Conservation (phyloP, 2,113 vertebrate genomes). For the Catharus fuscescens region DNA sequence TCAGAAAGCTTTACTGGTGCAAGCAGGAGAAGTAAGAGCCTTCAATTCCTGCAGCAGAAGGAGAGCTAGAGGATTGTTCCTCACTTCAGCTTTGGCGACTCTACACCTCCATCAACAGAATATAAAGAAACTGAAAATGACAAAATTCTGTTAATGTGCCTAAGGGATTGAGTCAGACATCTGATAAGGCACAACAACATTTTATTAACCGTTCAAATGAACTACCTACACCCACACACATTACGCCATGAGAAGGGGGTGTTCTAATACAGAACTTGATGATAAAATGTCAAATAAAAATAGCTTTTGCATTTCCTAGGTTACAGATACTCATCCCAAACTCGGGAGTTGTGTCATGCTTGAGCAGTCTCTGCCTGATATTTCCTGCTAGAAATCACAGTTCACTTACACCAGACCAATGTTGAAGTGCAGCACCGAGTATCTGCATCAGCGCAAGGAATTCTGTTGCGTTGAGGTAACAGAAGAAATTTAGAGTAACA, state of each 20-base stretch:
- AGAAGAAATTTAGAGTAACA: neutral
- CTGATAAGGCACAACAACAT: neutral
- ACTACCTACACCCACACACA: neutral
- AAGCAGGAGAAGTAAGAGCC: neutral
- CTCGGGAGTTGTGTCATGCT: neutral
- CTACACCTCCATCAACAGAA: neutral
- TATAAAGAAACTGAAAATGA: neutral
- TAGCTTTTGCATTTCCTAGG: neutral
- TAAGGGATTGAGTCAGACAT: neutral
- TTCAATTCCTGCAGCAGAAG: neutral
- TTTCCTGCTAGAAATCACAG: neutral
- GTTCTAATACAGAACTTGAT: neutral
- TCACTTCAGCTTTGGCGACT: neutral
- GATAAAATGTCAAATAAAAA: neutral
- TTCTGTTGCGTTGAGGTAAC: neutral
- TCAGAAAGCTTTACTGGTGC: neutral
- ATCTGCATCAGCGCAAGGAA: neutral
- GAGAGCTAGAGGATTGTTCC: neutral
- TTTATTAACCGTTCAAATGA: neutral
- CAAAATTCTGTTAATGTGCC: neutral
- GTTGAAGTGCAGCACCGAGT: neutral
- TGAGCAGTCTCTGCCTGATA: neutral
- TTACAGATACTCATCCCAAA: neutral
- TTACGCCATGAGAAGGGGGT: neutral
- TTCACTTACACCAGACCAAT: neutral